Conservation (phyloP, 2,888 invertebrate genomes). For the Phytoseiulus persimilis region DNA sequence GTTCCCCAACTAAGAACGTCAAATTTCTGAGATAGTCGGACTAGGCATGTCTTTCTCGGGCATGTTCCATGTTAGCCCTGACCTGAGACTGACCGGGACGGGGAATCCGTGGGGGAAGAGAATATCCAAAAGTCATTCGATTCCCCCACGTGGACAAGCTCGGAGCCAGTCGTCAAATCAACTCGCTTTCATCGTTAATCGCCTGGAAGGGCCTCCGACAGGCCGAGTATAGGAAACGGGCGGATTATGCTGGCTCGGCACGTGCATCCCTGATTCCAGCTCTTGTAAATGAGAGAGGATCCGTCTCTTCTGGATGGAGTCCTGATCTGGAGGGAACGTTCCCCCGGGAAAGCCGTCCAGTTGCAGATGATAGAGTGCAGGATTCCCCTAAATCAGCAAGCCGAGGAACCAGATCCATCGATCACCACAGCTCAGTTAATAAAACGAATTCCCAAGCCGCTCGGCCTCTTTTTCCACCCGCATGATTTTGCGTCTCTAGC, state of each 20-base stretch:
- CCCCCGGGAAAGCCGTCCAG: not conserved
- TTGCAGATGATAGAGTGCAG: not conserved
- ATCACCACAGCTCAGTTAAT: not conserved
- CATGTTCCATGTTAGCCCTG: too few relatives aligned
- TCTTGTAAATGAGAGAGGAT: not conserved
- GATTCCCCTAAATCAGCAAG: not conserved
- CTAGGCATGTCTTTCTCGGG: too few relatives aligned
- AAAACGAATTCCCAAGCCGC: not conserved
- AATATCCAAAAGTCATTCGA: too few relatives aligned
- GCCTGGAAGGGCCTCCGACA: not conserved
- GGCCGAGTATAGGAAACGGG: not conserved
- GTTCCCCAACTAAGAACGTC: too few relatives aligned
- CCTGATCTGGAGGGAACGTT: not conserved
- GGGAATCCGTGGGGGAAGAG: too few relatives aligned
- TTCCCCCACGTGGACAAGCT: too few relatives aligned
- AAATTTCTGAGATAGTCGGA: too few relatives aligned
- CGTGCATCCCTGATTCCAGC: not conserved
- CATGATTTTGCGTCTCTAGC: not conserved
- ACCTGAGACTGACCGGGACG: too few relatives aligned
- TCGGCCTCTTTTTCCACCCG: not conserved
- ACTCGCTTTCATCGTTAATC: not conserved
- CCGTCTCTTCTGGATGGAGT: not conserved
- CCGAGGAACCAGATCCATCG: not conserved
- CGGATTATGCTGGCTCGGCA: not conserved
- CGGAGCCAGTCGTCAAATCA: too few relatives aligned